Evolutionary conservation across 2,797 vertebrate species (phyloP), one percentile per base, ranked within the genome.

Genomic region (Catamblyrhynchus diadema): DNA sequence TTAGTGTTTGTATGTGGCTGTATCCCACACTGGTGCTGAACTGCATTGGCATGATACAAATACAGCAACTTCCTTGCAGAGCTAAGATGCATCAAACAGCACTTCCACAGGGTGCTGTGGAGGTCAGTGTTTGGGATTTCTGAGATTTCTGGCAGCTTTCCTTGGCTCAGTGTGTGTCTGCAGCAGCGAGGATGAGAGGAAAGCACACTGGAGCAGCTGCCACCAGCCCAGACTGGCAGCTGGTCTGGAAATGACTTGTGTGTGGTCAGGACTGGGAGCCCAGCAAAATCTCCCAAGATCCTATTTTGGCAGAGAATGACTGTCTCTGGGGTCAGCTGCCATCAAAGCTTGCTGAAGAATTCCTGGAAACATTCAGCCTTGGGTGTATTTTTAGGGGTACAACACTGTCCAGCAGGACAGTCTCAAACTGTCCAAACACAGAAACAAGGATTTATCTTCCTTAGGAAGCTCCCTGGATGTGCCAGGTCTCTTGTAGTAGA

Each of bases 61-160:
- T 5, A 3, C n/a, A 25, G 25, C 41, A 20, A 32, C 53, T 67
- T 60, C 25, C 54, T 33, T 35, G 30, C 64, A 74, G 41, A 86
- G 14, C 9, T 4, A 2, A 12, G 51, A 7, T n/a, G 54, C 19
- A n/a, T n/a, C 42, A 37, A 41, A 41, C 5, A 32, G 14, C 27
- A 10, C 1, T 3, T 61, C 30, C 0, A 0, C 2, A 9, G 0
- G 0, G 14, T 10, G 69, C 0, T 0, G 30, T 60, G 44, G 27
- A 81, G 64, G 32, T 19, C 71, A 14, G 14, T 0, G 0, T 56
- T 22, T 59, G 81, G 60, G 33, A 16, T 59, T 42, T 30, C 37
- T 64, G 86, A 33, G 48, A 27, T 54, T 69, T 33, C 62, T 81
- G 69, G 39, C 12, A 4, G 2, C 0, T 45, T 69, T 47, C 9